Base-by-base conservation (phyloP, 2,113 vertebrate genomes). In the Brachypodius melanocephalos region DNA sequence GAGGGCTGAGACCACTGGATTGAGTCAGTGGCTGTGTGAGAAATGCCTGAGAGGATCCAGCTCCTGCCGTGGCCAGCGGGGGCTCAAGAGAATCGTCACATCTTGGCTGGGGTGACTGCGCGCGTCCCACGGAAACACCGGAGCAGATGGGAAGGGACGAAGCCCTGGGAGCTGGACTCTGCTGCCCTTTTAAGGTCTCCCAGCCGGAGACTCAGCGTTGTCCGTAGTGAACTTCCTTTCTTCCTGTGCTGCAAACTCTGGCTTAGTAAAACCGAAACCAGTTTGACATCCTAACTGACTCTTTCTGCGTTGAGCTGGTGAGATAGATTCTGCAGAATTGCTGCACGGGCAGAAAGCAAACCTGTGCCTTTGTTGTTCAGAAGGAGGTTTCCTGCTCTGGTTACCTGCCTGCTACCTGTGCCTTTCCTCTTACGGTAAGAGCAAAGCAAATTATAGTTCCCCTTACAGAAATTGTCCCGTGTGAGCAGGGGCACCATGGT, bases 11-110 rank as follows among this genome's bases (percentile, higher is more conserved):
- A 24, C 58, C 75, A 9, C 75, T 69, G 11, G 25, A 21, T 1
- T 6, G 5, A 57, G 85, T 25, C 32, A 8, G 72, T 45, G 66
- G 22, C 36, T 42, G 40, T 36, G 82, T 67, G 72, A 15, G 57
- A 59, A 58, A 8, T 6, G 17, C 34, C 67, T 17, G 9, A 17
- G 4, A 31, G 85, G 48, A 18, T 46, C 13, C 72, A 46, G 62
- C 9, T 24, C 78, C 45, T 4, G n/a, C 3, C 1, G 17, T 24
- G 85, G 46, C 0, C 0, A 34, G 65, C 3, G 0, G 81, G 62
- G 57, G 14, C 74, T 85, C 11, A 4, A 22, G 57, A 40, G 78
- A 25, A 13, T 0, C 21, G 4, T 49, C 68, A 43, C 2, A 0
- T 31, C 73, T 46, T 63, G 91, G 34, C 86, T 4, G 8, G 36